A percentile compares a stretch with the other conserved stretches of the same genome.
Evolutionary conservation across 1,140 invertebrate genomes (phyloP).

Genomic region (Apis florea): DNA sequence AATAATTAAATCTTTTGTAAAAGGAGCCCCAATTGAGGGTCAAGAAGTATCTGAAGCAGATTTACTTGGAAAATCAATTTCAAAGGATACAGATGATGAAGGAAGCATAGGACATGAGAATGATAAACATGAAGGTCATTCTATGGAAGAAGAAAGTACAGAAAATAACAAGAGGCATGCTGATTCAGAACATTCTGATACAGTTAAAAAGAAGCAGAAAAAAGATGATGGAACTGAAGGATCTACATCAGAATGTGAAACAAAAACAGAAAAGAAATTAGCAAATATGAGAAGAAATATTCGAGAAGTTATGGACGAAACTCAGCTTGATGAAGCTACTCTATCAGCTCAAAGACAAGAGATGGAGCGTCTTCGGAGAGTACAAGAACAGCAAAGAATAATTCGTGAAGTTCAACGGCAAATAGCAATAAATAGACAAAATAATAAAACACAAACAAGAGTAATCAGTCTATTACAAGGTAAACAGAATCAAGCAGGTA

Average conservation of each 20-base stretch:
- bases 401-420: conserved; percentile 89
- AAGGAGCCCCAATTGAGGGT: conserved; percentile 77
- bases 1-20: conserved; percentile 9
- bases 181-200: conserved; percentile 71
- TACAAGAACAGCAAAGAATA: conserved; percentile 90
- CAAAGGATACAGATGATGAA: conserved; percentile 74
- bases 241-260: conserved; percentile 70
- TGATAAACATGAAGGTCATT: conserved; percentile 68
- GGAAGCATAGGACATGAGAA: conserved; percentile 74
- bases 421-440: conserved; percentile 85
- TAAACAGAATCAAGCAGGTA: conserved; percentile 76
- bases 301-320: conserved; percentile 95
- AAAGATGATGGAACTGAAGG: conserved; percentile 75
- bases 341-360: conserved; percentile 96
- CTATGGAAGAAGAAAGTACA: conserved; percentile 69
- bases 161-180: conserved; percentile 69
- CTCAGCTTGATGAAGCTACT: conserved; percentile 94
- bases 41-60: conserved; percentile 78
- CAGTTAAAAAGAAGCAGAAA: conserved; percentile 70
- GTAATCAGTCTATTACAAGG: conserved; percentile 87
- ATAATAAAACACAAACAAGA: conserved; percentile 84
- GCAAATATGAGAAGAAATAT: conserved; percentile 90
- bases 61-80: conserved; percentile 73
- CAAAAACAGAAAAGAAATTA: conserved; percentile 83
- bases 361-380: conserved; percentile 90